Conservation (phyloP, 2,888 invertebrate species). For the Baronia brevicornis region DNA sequence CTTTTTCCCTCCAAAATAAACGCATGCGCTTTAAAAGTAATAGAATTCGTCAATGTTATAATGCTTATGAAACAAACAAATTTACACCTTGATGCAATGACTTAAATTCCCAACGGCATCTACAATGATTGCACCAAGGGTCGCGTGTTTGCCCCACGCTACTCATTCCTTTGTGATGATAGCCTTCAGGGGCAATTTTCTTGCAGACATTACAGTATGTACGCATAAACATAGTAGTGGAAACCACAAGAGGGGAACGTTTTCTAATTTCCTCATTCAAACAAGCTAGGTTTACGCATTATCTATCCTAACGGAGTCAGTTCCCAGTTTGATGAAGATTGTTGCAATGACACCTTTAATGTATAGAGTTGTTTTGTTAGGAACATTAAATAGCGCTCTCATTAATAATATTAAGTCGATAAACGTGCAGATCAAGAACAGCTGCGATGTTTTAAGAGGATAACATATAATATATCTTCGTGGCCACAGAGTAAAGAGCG, state of each 20-base stretch:
- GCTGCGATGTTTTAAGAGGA: no score
- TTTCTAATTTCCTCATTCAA: constrained; percentile 44
- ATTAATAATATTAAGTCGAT: no score
- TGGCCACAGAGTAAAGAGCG: no score
- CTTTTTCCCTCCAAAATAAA: constrained; percentile 68
- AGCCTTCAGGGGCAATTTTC: constrained; percentile 62
- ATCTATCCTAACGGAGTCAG: constrained; percentile 6
- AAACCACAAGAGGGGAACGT: constrained; percentile 33
- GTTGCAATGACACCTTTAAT: constrained; percentile 8
- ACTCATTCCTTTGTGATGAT: constrained; percentile 43
- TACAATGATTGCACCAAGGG: constrained; percentile 21
- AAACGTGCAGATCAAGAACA: no score
- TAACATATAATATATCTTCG: no score
- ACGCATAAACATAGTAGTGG: constrained; percentile 21
- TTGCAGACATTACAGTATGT: constrained; percentile 45
- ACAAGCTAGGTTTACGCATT: constrained; percentile 33
- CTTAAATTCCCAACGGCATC: constrained; percentile 14
- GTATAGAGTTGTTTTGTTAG: constrained; percentile 4
- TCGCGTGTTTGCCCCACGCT: constrained; percentile 50
- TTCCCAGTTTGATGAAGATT: constrained; percentile 11
- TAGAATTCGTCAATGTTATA: constrained; percentile 17
- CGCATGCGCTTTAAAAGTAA: constrained; percentile 50
- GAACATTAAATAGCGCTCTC: no score
- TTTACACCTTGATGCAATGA: constrained; percentile 24
- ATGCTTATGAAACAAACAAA: constrained; percentile 18